A percentile compares a stretch with the other conserved stretches of the same genome.
Conservation (phyloP, 1,140 invertebrate genomes). For the Brachionus manjavacas region DNA sequence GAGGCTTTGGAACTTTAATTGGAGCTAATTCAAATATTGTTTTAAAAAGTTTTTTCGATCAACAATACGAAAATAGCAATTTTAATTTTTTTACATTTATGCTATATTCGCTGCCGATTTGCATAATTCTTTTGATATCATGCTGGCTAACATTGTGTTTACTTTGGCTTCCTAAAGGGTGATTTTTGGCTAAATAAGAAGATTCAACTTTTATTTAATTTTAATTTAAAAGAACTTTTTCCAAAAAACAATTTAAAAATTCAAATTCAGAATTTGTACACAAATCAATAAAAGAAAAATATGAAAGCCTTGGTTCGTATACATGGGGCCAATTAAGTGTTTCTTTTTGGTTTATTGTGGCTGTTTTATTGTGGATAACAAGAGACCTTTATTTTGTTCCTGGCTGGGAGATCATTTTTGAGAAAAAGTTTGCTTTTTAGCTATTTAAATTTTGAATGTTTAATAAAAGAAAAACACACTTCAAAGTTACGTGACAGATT, state of each 20-base stretch:
- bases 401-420: slow-evolving; percentile 64
- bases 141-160: neutral
- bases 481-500: slow-evolving; percentile 63
- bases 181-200: neutral
- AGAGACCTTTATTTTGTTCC: slow-evolving; percentile 72
- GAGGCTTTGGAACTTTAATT: slow-evolving; percentile 77
- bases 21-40: slow-evolving; percentile 83
- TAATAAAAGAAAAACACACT: no score
- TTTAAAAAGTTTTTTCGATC: slow-evolving; percentile 70
- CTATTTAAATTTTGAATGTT: no score
- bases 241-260: neutral
- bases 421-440: slow-evolving; percentile 41
- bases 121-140: neutral
- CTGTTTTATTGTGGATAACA: slow-evolving; percentile 79
- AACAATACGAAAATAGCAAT: neutral
- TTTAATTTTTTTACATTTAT: slow-evolving; percentile 23
- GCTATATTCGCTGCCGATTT: neutral
- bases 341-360: slow-evolving; percentile 68
- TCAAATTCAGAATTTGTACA: neutral
- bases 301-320: slow-evolving; percentile 69
- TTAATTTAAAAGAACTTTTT: neutral
- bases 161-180: slow-evolving; percentile 14
- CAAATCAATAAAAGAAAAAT: slow-evolving; percentile 55
- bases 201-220: neutral
- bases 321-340: slow-evolving; percentile 69